phyloP scores from a whole-genome alignment of 2,113 vertebrate genomes.

The Chaetodon trifascialis region DNA sequence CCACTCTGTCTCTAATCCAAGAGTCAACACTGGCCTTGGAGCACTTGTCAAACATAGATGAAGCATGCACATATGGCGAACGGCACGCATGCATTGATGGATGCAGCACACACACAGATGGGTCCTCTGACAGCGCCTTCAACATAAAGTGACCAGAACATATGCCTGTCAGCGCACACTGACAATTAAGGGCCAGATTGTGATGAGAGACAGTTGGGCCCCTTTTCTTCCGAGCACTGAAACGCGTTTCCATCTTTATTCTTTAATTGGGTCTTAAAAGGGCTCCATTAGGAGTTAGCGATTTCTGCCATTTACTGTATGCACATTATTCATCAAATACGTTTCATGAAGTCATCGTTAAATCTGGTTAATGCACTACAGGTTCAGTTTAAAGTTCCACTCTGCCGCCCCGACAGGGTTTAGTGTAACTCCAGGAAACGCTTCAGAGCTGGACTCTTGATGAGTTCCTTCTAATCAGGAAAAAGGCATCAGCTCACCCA shows the following conservation, averaged over 20 bases:
- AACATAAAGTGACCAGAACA: slow-evolving; percentile 62
- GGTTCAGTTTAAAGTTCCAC: not conserved
- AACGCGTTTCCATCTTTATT: slow-evolving; percentile 2
- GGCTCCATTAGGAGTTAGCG: not conserved
- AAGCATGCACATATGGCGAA: slow-evolving; percentile 38
- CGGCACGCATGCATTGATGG: not conserved
- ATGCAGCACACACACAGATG: slow-evolving; percentile 32
- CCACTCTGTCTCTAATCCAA: slow-evolving; percentile 43
- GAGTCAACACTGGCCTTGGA: slow-evolving; percentile 67
- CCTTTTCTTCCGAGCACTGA: not conserved
- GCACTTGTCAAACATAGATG: slow-evolving; percentile 60
- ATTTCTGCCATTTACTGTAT: not conserved
- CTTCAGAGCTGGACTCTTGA: not conserved
- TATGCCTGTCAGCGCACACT: slow-evolving; percentile 63
- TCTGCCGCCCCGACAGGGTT: not conserved
- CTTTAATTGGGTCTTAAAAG: not conserved
- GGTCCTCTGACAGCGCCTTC: slow-evolving; percentile 48
- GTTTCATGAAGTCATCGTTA: not conserved
- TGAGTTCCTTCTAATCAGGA: not conserved
- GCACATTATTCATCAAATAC: not conserved
- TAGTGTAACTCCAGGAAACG: not conserved
- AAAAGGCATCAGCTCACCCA: not conserved
- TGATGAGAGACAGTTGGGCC: slow-evolving; percentile 38
- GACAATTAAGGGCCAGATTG: slow-evolving; percentile 46
- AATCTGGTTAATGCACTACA: not conserved